Base-by-base conservation (phyloP, 2,797 vertebrate genomes). In the Sebastes vulpes region DNA sequence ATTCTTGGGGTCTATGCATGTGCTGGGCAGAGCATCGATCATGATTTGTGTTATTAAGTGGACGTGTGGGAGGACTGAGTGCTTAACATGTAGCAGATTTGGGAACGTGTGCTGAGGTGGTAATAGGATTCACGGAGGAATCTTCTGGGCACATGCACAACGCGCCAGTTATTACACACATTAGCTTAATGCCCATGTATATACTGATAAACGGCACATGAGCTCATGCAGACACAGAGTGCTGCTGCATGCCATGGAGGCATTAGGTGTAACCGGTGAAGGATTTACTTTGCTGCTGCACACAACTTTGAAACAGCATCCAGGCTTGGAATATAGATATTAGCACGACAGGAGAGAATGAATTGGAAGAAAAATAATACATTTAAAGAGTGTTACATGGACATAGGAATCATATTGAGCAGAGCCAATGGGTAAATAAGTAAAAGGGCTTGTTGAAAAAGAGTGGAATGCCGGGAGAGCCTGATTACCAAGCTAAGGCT, bases 401-500 rank as follows among this genome's bases (percentile, higher is more conserved):
- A 74, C 38, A 76, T 75, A 80, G 63, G 63, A 84, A 66, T 68
- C 31, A 31, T 20, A 65, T 12, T 77, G 82, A 83, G 18, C 32
- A 25, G 72, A 76, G 57, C 65, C 72, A 81, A 20, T 26, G 69
- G 66, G 59, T 79, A 84, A 92, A 90, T 83, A 88, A 83, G 82
- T 65, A 76, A 84, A 86, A 64, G 77, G 38, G 53, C 70, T 73
- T 54, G 84, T 66, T 87, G 83, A 89, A 75, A 88, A 84, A 67
- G 53, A 78, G 86, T 78, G 72, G 77, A 90, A 84, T 85, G 31
- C 86, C 80, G 72, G 53, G 83, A 81, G 72, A 74, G 79, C 68
- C 68, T 86, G 80, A 90, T 92, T 90, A 88, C 84, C 81, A 86
- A 32, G 65, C 78, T 66, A 85, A 84, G 83, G 89, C 89, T 92